Percentiles rank a stretch among this genome's conserved stretches.
These are phyloP conservation scores for Leptatherina wallacei DNA, from an alignment of 2,797 vertebrate species.

Conservation along the genomic window DNA sequence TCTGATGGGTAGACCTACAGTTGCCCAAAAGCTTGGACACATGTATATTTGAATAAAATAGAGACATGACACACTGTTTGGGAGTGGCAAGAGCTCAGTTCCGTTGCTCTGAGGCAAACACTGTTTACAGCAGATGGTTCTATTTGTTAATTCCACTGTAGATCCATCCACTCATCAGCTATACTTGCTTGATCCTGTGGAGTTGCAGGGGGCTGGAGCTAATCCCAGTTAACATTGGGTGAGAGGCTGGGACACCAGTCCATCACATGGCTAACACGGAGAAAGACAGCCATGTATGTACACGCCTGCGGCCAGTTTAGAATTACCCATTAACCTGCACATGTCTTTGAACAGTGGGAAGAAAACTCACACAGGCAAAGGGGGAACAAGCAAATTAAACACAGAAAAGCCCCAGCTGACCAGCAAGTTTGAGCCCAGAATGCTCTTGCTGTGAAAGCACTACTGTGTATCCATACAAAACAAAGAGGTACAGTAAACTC, in stretches of 20 bases:
- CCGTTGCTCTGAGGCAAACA: slow-evolving; percentile 39
- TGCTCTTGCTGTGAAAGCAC: not conserved
- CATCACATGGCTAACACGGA: not conserved
- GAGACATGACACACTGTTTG: slow-evolving; percentile 33
- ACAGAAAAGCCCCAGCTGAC: not conserved
- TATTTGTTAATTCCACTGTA: slow-evolving; percentile 43
- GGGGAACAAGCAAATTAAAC: not conserved
- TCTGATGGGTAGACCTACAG: slow-evolving; percentile 49
- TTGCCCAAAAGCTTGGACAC: slow-evolving; percentile 37
- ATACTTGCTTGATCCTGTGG: slow-evolving; percentile 18
- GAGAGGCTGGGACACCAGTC: slow-evolving; percentile 14
- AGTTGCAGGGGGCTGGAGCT: slow-evolving; percentile 9
- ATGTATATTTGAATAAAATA: slow-evolving; percentile 42
- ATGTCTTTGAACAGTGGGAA: slow-evolving; percentile 4
- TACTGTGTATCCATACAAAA: slow-evolving; percentile 7
- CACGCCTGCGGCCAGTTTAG: not conserved
- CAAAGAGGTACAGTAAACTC: not conserved
- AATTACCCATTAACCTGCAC: not conserved
- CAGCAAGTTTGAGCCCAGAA: slow-evolving; percentile 3
- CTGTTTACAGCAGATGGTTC: slow-evolving; percentile 50
- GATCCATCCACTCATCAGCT: slow-evolving; percentile 35
- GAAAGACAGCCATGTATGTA: slow-evolving; percentile 5
- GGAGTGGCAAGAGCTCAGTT: slow-evolving; percentile 29
- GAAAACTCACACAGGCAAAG: not conserved
- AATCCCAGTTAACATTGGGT: not conserved